A percentile compares a stretch with the other conserved stretches of the same genome.
phyloP scores from a whole-genome alignment of 2,797 vertebrate genomes.

The Gallinago nigripennis region DNA sequence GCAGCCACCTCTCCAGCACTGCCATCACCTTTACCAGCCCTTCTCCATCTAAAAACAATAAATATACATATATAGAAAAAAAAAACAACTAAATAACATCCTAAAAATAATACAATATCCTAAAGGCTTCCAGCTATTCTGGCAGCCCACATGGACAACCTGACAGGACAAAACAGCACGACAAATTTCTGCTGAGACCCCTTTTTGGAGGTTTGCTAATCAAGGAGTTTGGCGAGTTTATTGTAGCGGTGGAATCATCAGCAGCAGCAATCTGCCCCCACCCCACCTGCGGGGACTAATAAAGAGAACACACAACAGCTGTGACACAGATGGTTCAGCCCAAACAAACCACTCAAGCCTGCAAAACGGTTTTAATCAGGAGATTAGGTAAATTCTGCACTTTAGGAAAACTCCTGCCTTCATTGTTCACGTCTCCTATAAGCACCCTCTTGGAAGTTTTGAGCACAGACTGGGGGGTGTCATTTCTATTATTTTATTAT shows the following conservation, averaged over 20 bases:
- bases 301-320: background rate
- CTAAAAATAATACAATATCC: no score
- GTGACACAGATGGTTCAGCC: background rate
- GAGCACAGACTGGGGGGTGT: background rate
- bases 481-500: no score
- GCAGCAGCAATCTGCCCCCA: background rate
- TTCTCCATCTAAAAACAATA: background rate
- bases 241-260: fast-evolving
- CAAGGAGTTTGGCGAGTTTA: background rate
- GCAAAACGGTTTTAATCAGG: background rate
- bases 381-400: background rate
- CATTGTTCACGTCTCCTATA: no score
- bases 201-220: background rate
- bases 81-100: background rate
- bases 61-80: no score
- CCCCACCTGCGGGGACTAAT: background rate
- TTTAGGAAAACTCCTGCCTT: background rate
- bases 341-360: background rate
- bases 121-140: background rate
- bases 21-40: fast-evolving
- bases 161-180: fast-evolving
- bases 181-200: background rate
- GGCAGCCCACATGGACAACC: fast-evolving
- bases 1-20: background rate
- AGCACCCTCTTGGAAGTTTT: no score